Conservation (phyloP, 2,113 vertebrate genomes). For the Mesembrinibis cayennensis region DNA sequence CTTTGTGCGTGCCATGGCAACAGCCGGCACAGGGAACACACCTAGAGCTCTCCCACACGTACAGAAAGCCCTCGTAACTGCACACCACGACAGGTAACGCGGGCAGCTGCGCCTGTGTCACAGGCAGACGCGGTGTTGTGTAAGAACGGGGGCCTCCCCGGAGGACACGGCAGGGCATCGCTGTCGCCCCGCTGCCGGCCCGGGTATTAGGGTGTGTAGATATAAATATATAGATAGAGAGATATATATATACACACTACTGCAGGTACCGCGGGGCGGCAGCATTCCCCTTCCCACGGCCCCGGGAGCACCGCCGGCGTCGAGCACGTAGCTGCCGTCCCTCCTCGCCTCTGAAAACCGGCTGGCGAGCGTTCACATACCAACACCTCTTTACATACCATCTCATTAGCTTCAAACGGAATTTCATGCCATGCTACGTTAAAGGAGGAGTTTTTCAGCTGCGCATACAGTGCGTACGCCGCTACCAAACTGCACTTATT, state of each 20-base stretch:
- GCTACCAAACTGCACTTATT: not conserved
- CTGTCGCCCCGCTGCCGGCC: not conserved
- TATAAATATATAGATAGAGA: too few species aligned
- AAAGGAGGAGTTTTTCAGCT: not conserved
- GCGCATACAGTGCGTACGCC: rapidly evolving
- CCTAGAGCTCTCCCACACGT: too few species aligned
- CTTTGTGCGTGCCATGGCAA: rapidly evolving
- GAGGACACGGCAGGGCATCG: rapidly evolving
- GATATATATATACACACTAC: too few species aligned
- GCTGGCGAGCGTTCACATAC: too few species aligned
- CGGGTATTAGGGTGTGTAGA: too few species aligned
- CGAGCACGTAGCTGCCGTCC: too few species aligned
- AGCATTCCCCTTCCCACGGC: not conserved
- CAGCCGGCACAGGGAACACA: not conserved
- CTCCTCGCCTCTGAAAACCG: rapidly evolving
- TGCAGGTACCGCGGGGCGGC: not conserved
- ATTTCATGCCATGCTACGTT: not conserved
- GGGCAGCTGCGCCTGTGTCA: too few species aligned
- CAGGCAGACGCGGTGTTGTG: not conserved
- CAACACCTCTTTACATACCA: not conserved
- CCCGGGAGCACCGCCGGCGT: too few species aligned
- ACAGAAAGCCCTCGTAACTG: rapidly evolving
- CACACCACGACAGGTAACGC: rapidly evolving
- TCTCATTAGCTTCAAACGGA: not conserved
- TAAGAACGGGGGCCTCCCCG: rapidly evolving